Evolutionary conservation across 1,140 invertebrate genomes (phyloP).

Genomic region (Brachionus angularis): DNA sequence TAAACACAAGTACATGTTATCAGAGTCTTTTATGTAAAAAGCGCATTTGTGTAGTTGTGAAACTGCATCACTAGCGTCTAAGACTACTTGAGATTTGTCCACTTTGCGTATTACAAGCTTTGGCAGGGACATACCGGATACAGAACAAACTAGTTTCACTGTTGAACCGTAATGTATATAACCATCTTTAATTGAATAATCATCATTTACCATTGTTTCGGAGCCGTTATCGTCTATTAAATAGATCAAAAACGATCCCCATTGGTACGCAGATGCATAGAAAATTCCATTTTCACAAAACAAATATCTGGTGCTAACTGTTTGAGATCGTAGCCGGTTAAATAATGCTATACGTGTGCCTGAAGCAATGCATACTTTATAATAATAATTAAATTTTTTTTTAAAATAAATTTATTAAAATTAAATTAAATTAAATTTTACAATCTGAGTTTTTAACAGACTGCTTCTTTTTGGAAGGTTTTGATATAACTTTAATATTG

Average conservation of each 20-base stretch:
- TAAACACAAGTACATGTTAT: constrained; percentile 95
- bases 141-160: constrained; percentile 94
- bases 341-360: constrained; percentile 98
- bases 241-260: constrained; percentile 99
- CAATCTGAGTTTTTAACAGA: constrained; percentile 94
- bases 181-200: constrained; percentile 94
- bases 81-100: constrained; percentile 94
- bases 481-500: constrained; percentile 98
- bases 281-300: constrained; percentile 91
- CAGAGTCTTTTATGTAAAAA: constrained; percentile 96
- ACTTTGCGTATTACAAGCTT: constrained; percentile 85
- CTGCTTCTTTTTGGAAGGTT: constrained; percentile 99
- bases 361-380: constrained; percentile 84
- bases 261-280: constrained; percentile 96
- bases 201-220: constrained; percentile 83
- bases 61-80: constrained; percentile 96
- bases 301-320: constrained; percentile 94
- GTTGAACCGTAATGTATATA: constrained; percentile 98
- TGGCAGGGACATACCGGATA: constrained; percentile 95
- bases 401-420: background rate
- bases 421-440: background rate
- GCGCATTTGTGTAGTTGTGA: constrained; percentile 98
- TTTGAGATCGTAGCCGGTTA: constrained; percentile 89
- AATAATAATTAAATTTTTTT: background rate
- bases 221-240: constrained; percentile 91